phyloP scores from a whole-genome alignment of 2,113 vertebrate species.

The Pachypanchax playfairii region DNA sequence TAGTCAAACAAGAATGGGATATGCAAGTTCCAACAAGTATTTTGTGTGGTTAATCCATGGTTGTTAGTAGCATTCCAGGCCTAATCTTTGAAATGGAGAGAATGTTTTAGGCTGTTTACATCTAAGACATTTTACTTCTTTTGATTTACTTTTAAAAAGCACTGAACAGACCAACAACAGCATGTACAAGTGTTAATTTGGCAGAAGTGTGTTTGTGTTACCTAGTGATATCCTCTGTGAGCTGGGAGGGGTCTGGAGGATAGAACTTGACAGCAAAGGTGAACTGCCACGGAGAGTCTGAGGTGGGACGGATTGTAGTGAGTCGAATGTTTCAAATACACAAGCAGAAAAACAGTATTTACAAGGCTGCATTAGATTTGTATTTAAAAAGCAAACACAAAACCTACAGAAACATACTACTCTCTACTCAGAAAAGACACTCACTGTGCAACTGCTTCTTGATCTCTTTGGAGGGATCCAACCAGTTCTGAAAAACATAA shows the following conservation, averaged over 20 bases:
- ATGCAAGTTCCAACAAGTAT: slow-evolving; percentile 54
- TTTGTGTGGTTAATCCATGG: slow-evolving; percentile 52
- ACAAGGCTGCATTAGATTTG: neutral
- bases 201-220: slow-evolving; percentile 54
- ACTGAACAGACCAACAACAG: slow-evolving; percentile 31
- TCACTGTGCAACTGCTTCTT: slow-evolving; percentile 99
- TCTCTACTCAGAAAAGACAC: slow-evolving; percentile 65
- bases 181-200: neutral
- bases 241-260: slow-evolving; percentile 95
- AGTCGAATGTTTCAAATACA: neutral
- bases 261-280: slow-evolving; percentile 97
- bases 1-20: slow-evolving; percentile 48
- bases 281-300: slow-evolving; percentile 92
- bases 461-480: slow-evolving; percentile 98
- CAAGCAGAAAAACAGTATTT: neutral
- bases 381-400: neutral
- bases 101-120: slow-evolving; percentile 47
- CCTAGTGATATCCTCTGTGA: slow-evolving; percentile 98
- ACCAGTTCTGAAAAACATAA: slow-evolving; percentile 87
- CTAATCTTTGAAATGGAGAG: slow-evolving; percentile 52
- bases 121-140: slow-evolving; percentile 20
- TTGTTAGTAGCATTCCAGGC: slow-evolving; percentile 56
- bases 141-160: slow-evolving; percentile 20
- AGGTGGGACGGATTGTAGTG: slow-evolving; percentile 38
- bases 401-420: slow-evolving; percentile 17